phyloP scores from a whole-genome alignment of 2,888 invertebrate genomes.

The Linyphia triangularis region DNA sequence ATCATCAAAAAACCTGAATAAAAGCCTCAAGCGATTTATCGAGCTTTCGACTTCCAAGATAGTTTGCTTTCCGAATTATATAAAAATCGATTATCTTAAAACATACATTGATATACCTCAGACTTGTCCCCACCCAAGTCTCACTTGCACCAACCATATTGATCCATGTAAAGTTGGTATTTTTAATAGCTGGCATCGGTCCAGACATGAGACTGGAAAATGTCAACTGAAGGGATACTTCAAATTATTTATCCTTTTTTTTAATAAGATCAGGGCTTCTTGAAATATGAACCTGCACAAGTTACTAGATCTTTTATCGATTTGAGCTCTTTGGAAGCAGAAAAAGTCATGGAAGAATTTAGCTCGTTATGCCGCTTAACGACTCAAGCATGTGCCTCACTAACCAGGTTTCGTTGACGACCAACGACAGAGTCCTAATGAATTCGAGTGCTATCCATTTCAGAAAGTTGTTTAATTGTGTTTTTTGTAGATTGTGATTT shows the following conservation, averaged over 20 bases:
- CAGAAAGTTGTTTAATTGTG: neutral
- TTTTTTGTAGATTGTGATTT: neutral
- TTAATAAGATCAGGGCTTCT: neutral
- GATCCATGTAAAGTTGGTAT: neutral
- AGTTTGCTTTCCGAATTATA: neutral
- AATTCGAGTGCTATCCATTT: neutral
- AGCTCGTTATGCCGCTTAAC: neutral
- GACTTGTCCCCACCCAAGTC: neutral
- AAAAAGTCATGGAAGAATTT: neutral
- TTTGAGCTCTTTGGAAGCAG: neutral
- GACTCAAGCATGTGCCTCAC: neutral
- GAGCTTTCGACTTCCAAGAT: neutral
- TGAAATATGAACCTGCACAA: neutral
- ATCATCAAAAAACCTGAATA: neutral
- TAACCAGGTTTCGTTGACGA: neutral
- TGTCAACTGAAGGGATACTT: neutral
- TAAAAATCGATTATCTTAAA: neutral
- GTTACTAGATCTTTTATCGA: neutral
- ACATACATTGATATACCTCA: neutral
- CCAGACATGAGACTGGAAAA: too few relatives aligned
- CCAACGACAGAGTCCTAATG: neutral
- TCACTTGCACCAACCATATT: neutral
- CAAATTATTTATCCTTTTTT: constrained; percentile 17
- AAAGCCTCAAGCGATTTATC: neutral
- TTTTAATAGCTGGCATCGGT: constrained; percentile 33